These are phyloP conservation scores for Hippopotamus amphibius DNA, from an alignment of 2,113 vertebrate species.

Conservation along the genomic window DNA sequence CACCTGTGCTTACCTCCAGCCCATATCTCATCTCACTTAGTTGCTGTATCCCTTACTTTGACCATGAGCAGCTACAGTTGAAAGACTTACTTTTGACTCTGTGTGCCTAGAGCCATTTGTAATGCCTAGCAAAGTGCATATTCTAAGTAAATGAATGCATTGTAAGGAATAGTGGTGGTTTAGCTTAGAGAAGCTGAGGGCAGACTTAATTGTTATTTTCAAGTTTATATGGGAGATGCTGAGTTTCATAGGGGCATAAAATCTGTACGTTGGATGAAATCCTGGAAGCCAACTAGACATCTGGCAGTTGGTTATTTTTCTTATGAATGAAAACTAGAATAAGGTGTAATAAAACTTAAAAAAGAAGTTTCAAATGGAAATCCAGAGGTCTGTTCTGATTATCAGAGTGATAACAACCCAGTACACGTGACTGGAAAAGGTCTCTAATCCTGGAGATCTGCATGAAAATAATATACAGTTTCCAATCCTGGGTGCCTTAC, in stretches of 20 bases:
- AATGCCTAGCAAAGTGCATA: background rate
- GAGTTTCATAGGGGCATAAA: background rate
- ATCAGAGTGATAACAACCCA: background rate
- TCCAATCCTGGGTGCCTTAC: background rate
- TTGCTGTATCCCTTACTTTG: background rate
- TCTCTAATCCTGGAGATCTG: background rate
- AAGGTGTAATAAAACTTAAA: background rate
- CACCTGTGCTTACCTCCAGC: background rate
- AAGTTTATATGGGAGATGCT: slow-evolving; percentile 11
- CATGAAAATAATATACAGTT: background rate
- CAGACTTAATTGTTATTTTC: slow-evolving; percentile 10
- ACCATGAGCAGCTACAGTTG: background rate
- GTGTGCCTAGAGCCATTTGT: background rate
- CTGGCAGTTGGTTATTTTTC: background rate
- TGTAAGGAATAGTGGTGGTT: background rate
- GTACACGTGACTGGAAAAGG: background rate
- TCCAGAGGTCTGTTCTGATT: background rate
- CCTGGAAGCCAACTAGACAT: background rate
- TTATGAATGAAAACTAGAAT: slow-evolving; percentile 45
- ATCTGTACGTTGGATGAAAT: background rate
- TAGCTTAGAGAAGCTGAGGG: background rate
- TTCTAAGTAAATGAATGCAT: background rate
- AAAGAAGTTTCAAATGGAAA: background rate
- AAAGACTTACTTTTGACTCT: background rate
- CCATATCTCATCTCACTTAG: background rate